Conservation (phyloP, 2,113 vertebrate species). For the Psephotus haematonotus region DNA sequence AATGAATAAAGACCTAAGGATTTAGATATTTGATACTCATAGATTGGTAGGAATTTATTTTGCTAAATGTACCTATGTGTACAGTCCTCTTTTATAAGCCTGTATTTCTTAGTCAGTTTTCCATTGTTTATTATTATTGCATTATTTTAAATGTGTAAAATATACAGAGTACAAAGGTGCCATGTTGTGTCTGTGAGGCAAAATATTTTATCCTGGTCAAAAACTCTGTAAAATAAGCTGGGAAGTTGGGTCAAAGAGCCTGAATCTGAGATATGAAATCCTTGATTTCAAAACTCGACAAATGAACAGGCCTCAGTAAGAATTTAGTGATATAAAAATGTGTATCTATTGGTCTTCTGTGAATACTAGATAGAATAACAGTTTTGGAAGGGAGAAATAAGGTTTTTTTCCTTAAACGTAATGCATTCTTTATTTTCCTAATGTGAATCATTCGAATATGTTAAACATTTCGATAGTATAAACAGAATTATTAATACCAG, state of each 20-base stretch:
- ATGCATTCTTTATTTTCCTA: neutral
- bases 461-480: neutral
- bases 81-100: neutral
- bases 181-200: neutral
- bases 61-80: neutral
- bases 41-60: neutral
- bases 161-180: neutral
- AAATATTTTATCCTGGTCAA: neutral
- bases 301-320: neutral
- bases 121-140: neutral
- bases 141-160: neutral
- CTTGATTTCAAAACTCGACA: neutral
- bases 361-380: neutral
- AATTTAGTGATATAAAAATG: neutral
- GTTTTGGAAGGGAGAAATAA: neutral
- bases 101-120: neutral
- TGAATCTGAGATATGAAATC: neutral
- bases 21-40: neutral
- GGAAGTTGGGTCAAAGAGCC: neutral
- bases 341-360: neutral
- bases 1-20: constrained; percentile 21
- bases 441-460: neutral
- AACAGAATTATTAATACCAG: neutral
- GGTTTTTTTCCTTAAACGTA: neutral
- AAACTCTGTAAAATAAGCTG: neutral